Percentiles rank a stretch among this genome's conserved stretches.
These are phyloP conservation scores for Forbesichthys agassizii DNA, from an alignment of 2,113 vertebrate species.

Conservation along the genomic window DNA sequence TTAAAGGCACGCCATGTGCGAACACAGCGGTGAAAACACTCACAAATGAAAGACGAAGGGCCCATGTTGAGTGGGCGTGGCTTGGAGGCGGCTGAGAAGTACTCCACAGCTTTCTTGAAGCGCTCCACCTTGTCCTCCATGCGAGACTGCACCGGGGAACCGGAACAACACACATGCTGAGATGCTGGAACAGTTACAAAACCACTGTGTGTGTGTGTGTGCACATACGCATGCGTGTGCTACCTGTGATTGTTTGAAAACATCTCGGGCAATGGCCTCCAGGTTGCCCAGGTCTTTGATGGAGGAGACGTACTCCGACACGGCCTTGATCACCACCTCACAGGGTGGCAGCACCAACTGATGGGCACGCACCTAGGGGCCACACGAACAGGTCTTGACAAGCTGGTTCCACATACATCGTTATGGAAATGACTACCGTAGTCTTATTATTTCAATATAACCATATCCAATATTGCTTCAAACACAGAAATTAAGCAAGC, in stretches of 20 bases:
- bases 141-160: conserved; percentile 77
- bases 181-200: not conserved
- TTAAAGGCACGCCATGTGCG: too few relatives aligned
- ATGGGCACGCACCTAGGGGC: conserved; percentile 85
- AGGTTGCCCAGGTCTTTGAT: conserved; percentile 88
- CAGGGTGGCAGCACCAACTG: conserved; percentile 91
- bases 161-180: not conserved
- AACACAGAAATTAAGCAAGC: too few relatives aligned
- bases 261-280: conserved; percentile 87
- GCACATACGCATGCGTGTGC: not conserved
- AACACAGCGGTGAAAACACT: conserved; percentile 56
- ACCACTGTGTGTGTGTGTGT: not conserved
- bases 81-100: conserved; percentile 89
- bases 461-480: too few relatives aligned
- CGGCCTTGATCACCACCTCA: conserved; percentile 92
- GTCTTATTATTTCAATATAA: too few relatives aligned
- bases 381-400: not conserved
- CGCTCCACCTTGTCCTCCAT: conserved; percentile 91
- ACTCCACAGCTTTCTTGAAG: conserved; percentile 93
- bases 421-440: not conserved
- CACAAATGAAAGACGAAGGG: conserved; percentile 84
- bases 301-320: conserved; percentile 88
- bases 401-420: not conserved
- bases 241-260: conserved; percentile 94
- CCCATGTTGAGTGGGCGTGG: conserved; percentile 82